Evolutionary conservation across 1,140 invertebrate genomes (phyloP).

Genomic region (Drosophila fuyamai): DNA sequence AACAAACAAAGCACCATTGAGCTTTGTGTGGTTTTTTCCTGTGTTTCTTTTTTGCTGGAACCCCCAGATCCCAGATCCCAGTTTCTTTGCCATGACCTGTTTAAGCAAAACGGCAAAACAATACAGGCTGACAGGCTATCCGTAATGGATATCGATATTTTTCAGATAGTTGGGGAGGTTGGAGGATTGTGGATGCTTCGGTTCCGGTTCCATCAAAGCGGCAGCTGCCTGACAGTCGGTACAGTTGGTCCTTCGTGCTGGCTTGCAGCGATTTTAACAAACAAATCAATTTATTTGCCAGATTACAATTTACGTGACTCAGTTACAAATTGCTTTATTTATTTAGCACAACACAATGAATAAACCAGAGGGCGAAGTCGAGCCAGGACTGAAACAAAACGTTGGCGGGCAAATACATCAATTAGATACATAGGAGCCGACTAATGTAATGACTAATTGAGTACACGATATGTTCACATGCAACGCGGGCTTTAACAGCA

Average conservation of each 20-base stretch:
- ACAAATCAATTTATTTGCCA: slow-evolving; percentile 77
- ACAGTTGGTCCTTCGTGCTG: slow-evolving; percentile 45
- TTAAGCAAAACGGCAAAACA: slow-evolving; percentile 12
- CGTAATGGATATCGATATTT: slow-evolving; percentile 48
- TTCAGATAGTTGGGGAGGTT: slow-evolving; percentile 20
- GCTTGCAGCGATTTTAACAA: slow-evolving; percentile 59
- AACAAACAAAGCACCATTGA: not conserved
- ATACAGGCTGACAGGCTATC: slow-evolving; percentile 3
- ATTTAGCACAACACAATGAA: slow-evolving; percentile 57
- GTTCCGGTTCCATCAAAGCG: slow-evolving; percentile 24
- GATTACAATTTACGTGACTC: slow-evolving; percentile 77
- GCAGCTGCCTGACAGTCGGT: slow-evolving; percentile 16
- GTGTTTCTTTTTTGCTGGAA: not conserved
- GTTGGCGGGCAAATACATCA: slow-evolving; percentile 54
- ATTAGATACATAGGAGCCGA: slow-evolving; percentile 44
- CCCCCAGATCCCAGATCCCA: not conserved
- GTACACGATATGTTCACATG: slow-evolving; percentile 50
- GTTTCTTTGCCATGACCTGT: slow-evolving; percentile 20
- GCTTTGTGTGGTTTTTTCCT: not conserved
- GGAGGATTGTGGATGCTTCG: slow-evolving; percentile 8
- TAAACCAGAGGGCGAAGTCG: slow-evolving; percentile 11
- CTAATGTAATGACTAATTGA: slow-evolving; percentile 65
- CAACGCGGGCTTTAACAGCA: slow-evolving; percentile 7
- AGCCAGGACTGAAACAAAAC: slow-evolving; percentile 36
- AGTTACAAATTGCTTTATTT: slow-evolving; percentile 74